A percentile compares a stretch with the other conserved stretches of the same genome.
Evolutionary conservation across 35 echinoderm and acorn worm genomes (phyloP).

Genomic region (Amphiura filiformis): DNA sequence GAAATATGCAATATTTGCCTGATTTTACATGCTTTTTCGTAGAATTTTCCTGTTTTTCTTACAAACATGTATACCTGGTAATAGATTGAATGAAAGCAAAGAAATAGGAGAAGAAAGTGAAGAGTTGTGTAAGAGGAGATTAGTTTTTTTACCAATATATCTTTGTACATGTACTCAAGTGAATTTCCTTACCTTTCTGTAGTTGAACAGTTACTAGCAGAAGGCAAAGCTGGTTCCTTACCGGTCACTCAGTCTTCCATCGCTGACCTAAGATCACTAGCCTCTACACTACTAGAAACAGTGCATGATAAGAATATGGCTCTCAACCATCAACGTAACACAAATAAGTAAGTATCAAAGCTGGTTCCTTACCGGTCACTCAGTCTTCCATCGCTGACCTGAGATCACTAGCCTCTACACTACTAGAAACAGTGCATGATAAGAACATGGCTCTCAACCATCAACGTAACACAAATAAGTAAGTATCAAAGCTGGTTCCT

Average conservation of each 20-base stretch:
- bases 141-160: too few species aligned
- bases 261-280: constrained; percentile 77
- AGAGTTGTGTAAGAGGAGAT: too few species aligned
- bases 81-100: too few species aligned
- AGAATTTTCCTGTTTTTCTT: too few species aligned
- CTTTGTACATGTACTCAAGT: too few species aligned
- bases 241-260: constrained; percentile 80
- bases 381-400: constrained; percentile 86
- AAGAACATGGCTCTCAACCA: constrained; percentile 95
- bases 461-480: constrained; percentile 98
- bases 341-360: constrained; percentile 94
- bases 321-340: constrained; percentile 92
- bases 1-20: too few species aligned
- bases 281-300: constrained; percentile 86
- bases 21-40: too few species aligned
- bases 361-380: constrained; percentile 66
- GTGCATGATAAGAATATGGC: constrained; percentile 97
- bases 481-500: constrained; percentile 67
- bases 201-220: constrained; percentile 92
- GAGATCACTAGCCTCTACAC: constrained; percentile 73
- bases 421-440: constrained; percentile 93
- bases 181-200: background rate
- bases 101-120: too few species aligned
- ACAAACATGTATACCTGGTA: too few species aligned
- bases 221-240: constrained; percentile 75